Percentiles rank a stretch among this genome's conserved stretches.
Evolutionary conservation across 2,888 invertebrate genomes (phyloP).

Genomic region (Eulithis testata): DNA sequence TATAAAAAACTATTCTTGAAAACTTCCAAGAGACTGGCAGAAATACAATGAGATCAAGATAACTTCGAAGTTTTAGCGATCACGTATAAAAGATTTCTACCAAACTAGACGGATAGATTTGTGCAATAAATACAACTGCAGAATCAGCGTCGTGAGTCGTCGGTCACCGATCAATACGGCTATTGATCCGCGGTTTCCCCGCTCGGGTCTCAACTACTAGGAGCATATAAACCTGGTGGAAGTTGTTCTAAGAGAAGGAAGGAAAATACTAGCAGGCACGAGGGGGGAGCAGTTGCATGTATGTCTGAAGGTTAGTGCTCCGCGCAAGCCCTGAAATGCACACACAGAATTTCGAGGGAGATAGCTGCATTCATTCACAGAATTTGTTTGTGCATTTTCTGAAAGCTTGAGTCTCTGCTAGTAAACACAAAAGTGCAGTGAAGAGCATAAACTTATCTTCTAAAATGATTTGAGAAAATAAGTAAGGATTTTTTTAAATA

Average conservation of each 20-base stretch:
- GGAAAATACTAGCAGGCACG: neutral
- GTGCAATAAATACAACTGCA: too few relatives aligned
- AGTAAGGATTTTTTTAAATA: too few relatives aligned
- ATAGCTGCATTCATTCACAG: neutral
- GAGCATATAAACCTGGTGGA: neutral
- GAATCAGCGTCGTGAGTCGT: neutral
- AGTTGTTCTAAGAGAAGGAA: neutral
- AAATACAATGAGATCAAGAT: too few relatives aligned
- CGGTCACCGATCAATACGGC: neutral
- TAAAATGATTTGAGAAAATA: too few relatives aligned
- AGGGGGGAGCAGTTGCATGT: conserved; percentile 2
- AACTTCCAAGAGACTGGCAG: too few relatives aligned
- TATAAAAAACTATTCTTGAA: too few relatives aligned
- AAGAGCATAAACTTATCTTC: neutral
- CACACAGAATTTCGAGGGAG: conserved; percentile 1
- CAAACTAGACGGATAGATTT: too few relatives aligned
- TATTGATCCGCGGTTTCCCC: neutral
- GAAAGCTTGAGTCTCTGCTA: neutral
- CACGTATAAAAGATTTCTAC: too few relatives aligned
- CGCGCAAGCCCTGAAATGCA: conserved; percentile 13
- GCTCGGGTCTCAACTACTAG: conserved; percentile 12
- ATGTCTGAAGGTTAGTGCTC: conserved; percentile 6
- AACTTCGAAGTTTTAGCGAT: too few relatives aligned
- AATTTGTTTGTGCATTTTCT: neutral
- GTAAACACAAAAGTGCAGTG: neutral